Evolutionary conservation across 2,888 invertebrate species (phyloP).

Genomic region (Oxyteleia sp.): DNA sequence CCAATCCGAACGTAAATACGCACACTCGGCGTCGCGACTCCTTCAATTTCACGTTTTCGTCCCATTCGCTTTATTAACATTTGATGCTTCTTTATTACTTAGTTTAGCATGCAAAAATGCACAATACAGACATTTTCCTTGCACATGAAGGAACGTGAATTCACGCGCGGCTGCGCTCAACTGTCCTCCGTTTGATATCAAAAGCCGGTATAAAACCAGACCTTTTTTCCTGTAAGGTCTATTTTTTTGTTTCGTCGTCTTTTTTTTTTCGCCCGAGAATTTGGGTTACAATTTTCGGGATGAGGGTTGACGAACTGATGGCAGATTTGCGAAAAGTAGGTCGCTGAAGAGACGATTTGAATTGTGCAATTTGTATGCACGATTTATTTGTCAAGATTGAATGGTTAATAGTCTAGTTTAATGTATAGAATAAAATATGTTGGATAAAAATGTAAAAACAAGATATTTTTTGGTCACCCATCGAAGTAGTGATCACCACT

Average conservation of each 20-base stretch:
- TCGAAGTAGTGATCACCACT: no score
- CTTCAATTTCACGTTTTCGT: constrained; percentile 56
- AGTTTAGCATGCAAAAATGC: constrained; percentile 67
- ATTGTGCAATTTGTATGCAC: no score
- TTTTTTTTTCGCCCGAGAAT: constrained; percentile 5
- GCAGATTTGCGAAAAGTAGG: no score
- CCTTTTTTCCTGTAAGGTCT: constrained; percentile 40
- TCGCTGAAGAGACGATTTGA: no score
- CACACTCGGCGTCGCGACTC: no score
- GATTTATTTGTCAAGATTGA: no score
- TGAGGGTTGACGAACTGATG: neutral
- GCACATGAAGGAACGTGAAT: constrained; percentile 77
- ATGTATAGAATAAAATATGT: no score
- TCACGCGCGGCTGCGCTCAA: constrained; percentile 76
- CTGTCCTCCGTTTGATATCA: constrained; percentile 75
- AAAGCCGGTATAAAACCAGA: constrained; percentile 61
- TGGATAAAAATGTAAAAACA: no score
- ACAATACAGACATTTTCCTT: constrained; percentile 76
- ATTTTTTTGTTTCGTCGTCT: constrained; percentile 29
- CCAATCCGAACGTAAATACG: no score
- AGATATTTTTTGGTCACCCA: no score
- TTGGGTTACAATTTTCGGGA: constrained; percentile 20
- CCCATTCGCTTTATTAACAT: constrained; percentile 69
- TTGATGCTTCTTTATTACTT: constrained; percentile 67
- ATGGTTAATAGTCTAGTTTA: no score